A percentile compares a stretch with the other conserved stretches of the same genome.
Conservation (phyloP, 2,113 vertebrate genomes). For the Nesoenas mayeri region DNA sequence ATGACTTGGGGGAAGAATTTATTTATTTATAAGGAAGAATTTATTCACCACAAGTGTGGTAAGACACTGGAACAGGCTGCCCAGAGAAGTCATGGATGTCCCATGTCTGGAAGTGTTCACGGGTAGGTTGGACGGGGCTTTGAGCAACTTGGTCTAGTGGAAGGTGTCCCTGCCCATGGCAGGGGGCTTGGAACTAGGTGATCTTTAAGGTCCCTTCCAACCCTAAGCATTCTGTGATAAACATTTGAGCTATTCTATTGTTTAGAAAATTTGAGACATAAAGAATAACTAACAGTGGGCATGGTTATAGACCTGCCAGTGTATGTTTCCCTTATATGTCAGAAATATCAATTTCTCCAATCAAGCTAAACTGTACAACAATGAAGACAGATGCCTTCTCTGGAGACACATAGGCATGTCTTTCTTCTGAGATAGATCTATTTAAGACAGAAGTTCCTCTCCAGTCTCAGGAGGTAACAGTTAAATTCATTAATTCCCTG, state of each 20-base stretch:
- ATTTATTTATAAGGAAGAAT: no score
- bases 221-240: not conserved
- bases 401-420: not conserved
- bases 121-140: no score
- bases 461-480: not conserved
- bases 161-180: no score
- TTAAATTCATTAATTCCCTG: conserved; percentile 17
- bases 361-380: not conserved
- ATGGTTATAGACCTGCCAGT: not conserved
- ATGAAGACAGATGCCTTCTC: not conserved
- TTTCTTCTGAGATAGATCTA: not conserved
- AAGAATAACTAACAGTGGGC: not conserved
- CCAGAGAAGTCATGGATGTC: no score
- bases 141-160: no score
- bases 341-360: not conserved
- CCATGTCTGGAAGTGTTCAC: no score
- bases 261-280: not conserved
- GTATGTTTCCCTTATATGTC: not conserved
- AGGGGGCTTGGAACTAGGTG: no score
- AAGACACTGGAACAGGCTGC: no score
- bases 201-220: no score
- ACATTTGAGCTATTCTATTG: not conserved
- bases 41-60: no score
- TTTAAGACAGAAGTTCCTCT: not conserved
- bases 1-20: no score